A percentile compares a stretch with the other conserved stretches of the same genome.
Evolutionary conservation across 2,797 vertebrate species (phyloP).

Genomic region (Moxostoma hubbsi): DNA sequence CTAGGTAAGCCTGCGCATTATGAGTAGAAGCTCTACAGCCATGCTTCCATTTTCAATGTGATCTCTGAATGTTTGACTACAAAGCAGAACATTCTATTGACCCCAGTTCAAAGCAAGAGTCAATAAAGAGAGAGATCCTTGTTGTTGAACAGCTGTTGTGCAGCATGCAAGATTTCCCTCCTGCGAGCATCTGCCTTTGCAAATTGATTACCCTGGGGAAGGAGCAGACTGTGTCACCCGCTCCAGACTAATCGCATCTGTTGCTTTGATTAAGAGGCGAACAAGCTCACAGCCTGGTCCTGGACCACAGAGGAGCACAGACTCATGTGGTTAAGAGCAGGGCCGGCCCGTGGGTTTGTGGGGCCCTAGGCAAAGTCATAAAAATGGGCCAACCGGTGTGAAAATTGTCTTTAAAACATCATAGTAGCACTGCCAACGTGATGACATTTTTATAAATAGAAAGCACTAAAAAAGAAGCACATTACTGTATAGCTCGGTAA

Average conservation of each 20-base stretch:
- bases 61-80: neutral
- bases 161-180: slow-evolving; percentile 64
- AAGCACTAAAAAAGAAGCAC: too few relatives aligned
- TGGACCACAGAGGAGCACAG: slow-evolving; percentile 19
- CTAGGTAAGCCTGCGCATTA: too few relatives aligned
- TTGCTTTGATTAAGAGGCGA: slow-evolving; percentile 73
- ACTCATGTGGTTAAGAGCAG: slow-evolving; percentile 12
- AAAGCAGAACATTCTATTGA: slow-evolving; percentile 24
- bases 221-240: slow-evolving; percentile 54
- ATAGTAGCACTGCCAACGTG: too few relatives aligned
- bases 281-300: slow-evolving; percentile 45
- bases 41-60: too few relatives aligned
- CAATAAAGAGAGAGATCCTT: slow-evolving; percentile 46
- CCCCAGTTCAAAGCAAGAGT: slow-evolving; percentile 38
- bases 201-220: slow-evolving; percentile 77
- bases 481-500: too few relatives aligned
- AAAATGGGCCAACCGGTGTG: too few relatives aligned
- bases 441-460: too few relatives aligned
- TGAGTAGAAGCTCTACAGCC: too few relatives aligned
- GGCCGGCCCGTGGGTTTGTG: too few relatives aligned
- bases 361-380: too few relatives aligned
- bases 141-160: slow-evolving; percentile 68
- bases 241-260: slow-evolving; percentile 69
- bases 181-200: slow-evolving; percentile 73
- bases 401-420: too few relatives aligned